A percentile compares a stretch with the other conserved stretches of the same genome.
Evolutionary conservation across 2,888 invertebrate species (phyloP).

Genomic region (Trypoxylon attenuatum): DNA sequence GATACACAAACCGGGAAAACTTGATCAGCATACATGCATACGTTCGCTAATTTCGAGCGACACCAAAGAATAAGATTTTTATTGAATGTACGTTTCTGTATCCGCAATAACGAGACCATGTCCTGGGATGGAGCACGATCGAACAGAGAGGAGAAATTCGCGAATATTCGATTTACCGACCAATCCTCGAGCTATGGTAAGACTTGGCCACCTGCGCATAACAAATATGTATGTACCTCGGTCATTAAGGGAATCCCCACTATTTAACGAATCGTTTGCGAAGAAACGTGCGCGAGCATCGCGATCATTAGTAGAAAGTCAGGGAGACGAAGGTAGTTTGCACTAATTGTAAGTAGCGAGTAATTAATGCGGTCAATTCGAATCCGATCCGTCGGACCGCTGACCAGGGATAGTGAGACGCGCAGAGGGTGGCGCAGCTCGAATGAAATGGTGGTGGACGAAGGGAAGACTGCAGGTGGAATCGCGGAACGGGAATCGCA

Average conservation of each 20-base stretch:
- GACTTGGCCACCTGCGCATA: no score
- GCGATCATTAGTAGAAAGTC: constrained; percentile 32
- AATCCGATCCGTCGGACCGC: constrained; percentile 56
- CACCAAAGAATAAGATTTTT: no score
- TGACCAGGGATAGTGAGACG: constrained; percentile 54
- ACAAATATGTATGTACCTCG: no score
- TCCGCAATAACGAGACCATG: no score
- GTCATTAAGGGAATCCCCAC: constrained; percentile 21
- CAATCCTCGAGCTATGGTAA: no score
- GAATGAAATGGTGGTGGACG: constrained; percentile 7
- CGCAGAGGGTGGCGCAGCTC: not conserved
- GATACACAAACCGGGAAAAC: no score
- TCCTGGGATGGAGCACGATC: no score
- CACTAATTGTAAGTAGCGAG: constrained; percentile 65
- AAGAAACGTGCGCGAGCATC: constrained; percentile 21
- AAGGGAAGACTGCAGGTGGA: constrained; percentile 19
- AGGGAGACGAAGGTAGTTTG: constrained; percentile 37
- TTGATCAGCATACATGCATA: no score
- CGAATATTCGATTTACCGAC: no score
- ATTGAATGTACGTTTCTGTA: no score
- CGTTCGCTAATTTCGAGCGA: no score
- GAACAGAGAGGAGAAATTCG: no score
- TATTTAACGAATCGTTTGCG: constrained; percentile 27
- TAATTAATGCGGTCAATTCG: constrained; percentile 70
- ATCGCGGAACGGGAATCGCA: constrained; percentile 6